Conservation (phyloP, 1,140 invertebrate species). For the Euschistus heros region DNA sequence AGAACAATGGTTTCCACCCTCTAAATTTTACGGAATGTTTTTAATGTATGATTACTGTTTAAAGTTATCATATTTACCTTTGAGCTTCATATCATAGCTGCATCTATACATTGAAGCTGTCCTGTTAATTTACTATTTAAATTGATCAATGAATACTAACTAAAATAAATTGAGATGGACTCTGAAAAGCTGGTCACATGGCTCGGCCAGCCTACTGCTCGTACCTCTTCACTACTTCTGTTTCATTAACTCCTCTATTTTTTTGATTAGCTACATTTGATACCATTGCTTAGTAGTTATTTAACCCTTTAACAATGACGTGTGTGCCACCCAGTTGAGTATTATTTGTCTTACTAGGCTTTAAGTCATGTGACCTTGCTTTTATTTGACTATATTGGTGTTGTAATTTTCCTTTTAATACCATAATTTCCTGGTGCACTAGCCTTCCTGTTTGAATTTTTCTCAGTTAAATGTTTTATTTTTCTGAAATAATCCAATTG, state of each 20-base stretch:
- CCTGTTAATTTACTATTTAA: no score
- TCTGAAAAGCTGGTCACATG: slow-evolving; percentile 35
- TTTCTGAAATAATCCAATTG: no score
- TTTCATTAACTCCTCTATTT: slow-evolving; percentile 21
- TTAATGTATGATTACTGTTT: no score
- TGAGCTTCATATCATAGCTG: no score
- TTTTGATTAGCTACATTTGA: slow-evolving; percentile 25
- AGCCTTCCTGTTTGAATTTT: background rate
- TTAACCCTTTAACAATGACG: slow-evolving; percentile 28
- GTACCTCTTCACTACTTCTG: slow-evolving; percentile 21
- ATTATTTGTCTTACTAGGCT: slow-evolving; percentile 29
- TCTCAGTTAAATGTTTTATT: background rate
- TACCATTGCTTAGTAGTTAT: slow-evolving; percentile 22
- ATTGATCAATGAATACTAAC: no score
- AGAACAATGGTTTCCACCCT: no score
- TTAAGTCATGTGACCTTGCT: slow-evolving; percentile 33
- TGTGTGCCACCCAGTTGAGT: slow-evolving; percentile 35
- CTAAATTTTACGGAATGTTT: no score
- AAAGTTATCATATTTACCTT: no score
- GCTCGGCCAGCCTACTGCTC: slow-evolving; percentile 29
- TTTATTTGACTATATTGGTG: slow-evolving; percentile 27
- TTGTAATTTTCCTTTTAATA: slow-evolving; percentile 22
- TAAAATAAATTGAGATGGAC: background rate
- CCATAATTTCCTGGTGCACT: slow-evolving; percentile 19
- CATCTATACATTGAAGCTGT: no score